Evolutionary conservation across 2,113 vertebrate species (phyloP).

Genomic region (Catharus minimus): DNA sequence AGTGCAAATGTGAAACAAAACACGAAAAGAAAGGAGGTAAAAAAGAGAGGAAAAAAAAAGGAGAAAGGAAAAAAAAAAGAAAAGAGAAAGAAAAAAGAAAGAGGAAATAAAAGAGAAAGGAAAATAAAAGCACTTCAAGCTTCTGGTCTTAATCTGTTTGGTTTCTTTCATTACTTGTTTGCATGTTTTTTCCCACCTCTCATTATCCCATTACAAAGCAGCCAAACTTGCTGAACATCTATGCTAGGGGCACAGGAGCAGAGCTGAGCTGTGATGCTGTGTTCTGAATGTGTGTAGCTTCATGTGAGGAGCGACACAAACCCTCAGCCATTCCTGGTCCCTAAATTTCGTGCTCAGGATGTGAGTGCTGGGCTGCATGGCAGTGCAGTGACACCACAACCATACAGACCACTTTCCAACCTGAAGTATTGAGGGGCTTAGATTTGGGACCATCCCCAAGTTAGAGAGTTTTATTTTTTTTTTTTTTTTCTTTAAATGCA

Average conservation of each 20-base stretch:
- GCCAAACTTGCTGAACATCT: neutral
- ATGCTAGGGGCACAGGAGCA: fast-evolving
- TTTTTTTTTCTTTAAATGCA: too few relatives aligned
- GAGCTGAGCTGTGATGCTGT: neutral
- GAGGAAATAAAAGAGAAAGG: too few relatives aligned
- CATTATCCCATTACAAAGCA: neutral
- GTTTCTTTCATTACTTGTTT: neutral
- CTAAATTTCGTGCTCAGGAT: neutral
- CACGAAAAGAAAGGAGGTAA: fast-evolving
- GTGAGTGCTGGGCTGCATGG: fast-evolving
- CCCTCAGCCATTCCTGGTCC: neutral
- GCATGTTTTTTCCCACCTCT: neutral
- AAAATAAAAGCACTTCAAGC: neutral
- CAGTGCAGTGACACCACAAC: neutral
- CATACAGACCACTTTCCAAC: fast-evolving
- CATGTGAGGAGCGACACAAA: neutral
- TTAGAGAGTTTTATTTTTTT: neutral
- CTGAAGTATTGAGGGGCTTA: neutral
- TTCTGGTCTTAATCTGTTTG: neutral
- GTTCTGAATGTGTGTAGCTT: neutral
- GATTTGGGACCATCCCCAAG: neutral
- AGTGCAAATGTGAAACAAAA: neutral
- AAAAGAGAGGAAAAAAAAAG: neutral
- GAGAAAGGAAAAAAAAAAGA: fast-evolving
- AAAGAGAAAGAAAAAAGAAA: too few relatives aligned